Conservation (phyloP, 2,797 vertebrate genomes). For the Podarcis lilfordi region DNA sequence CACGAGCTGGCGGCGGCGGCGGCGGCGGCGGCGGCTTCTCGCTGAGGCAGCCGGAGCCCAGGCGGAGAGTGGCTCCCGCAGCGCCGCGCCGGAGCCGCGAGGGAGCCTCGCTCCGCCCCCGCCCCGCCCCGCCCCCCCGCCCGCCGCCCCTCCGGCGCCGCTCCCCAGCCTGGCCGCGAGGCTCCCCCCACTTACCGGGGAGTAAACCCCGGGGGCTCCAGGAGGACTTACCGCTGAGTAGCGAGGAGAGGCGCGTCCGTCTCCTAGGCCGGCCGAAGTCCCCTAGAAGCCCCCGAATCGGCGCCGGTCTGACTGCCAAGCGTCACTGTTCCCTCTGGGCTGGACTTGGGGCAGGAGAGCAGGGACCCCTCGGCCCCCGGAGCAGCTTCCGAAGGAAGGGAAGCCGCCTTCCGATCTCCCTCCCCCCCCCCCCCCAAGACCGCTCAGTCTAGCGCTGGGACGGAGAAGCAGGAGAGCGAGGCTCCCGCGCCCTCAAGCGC, state of each 20-base stretch:
- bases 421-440: too few species aligned
- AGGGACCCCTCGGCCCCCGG: too few species aligned
- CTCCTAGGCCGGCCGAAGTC: neutral
- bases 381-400: too few species aligned
- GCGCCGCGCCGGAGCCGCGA: neutral
- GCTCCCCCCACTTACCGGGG: neutral
- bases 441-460: too few species aligned
- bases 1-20: neutral
- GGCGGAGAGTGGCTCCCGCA: neutral
- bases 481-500: too few species aligned
- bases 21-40: neutral
- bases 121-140: slow-evolving; percentile 1
- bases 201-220: neutral
- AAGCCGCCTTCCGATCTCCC: too few species aligned
- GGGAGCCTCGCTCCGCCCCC: slow-evolving; percentile 10
- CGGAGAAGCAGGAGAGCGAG: too few species aligned
- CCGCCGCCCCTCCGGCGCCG: slow-evolving; percentile 29
- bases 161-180: too few species aligned
- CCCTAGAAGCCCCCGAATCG: neutral
- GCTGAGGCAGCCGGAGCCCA: slow-evolving; percentile 40
- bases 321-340: neutral
- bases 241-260: too few species aligned
- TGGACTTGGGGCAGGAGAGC: too few species aligned
- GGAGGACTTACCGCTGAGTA: too few species aligned
- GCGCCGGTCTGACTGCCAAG: neutral